Evolutionary conservation across 2,113 vertebrate genomes (phyloP).

Genomic region (Plecturocebus donacophilus): DNA sequence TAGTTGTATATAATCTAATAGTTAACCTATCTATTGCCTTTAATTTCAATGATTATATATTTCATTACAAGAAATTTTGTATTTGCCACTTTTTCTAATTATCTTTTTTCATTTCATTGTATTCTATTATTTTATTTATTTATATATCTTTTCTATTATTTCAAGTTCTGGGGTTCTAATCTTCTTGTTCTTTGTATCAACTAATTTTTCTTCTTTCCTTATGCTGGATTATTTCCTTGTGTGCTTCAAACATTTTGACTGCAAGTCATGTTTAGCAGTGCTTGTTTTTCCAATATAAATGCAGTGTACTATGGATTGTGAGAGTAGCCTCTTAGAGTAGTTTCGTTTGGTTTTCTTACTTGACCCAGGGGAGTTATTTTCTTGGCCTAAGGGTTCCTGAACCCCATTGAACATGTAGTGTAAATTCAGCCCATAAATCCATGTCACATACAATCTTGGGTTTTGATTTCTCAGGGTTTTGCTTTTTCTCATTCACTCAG

Average conservation of each 20-base stretch:
- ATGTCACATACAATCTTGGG: neutral
- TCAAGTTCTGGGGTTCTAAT: neutral
- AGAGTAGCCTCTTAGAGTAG: neutral
- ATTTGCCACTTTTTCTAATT: neutral
- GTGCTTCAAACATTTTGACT: neutral
- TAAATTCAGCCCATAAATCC: neutral
- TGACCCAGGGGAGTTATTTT: neutral
- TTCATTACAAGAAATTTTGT: neutral
- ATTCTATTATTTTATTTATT: neutral
- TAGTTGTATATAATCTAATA: neutral
- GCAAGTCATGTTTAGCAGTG: neutral
- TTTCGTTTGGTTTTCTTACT: slow-evolving; percentile 34
- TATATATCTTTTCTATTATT: neutral
- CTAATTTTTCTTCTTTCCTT: slow-evolving; percentile 22
- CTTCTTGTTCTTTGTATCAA: neutral
- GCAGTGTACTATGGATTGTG: neutral
- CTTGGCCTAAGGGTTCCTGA: neutral
- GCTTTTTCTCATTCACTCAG: neutral
- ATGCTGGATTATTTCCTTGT: neutral
- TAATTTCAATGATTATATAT: neutral
- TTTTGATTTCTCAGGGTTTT: slow-evolving; percentile 39
- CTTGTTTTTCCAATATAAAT: neutral
- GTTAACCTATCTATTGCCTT: neutral
- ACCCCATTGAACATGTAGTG: neutral
- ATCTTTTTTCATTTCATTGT: neutral